Base-by-base conservation (phyloP, 23 tunicate genomes). In the Ascidia mentula region DNA sequence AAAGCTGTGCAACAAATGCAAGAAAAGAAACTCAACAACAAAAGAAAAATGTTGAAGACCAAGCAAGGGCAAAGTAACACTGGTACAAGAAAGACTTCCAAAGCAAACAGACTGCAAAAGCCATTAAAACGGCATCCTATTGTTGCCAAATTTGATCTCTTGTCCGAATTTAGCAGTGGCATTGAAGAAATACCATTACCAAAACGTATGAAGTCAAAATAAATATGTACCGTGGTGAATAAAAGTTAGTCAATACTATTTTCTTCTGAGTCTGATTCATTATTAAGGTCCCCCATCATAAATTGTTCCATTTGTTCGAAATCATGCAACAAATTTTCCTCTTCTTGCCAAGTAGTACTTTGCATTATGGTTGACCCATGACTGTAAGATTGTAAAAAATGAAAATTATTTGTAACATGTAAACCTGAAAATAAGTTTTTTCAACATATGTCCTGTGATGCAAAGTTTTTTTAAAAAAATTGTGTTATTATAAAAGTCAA, bases 111-210 rank as follows among this genome's bases (percentile, higher is more conserved):
- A n/a, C n/a, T n/a, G n/a, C n/a, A n/a, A n/a, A n/a, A n/a, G n/a
- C n/a, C n/a, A n/a, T 17, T 17, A 6, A 76, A 69, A 33, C 74
- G 83, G 13, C 83, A 80, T 65, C 82, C 83, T 38, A 74, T 86
- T 69, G 79, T 59, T 38, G 71, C 85, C 6, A 79, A 85, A 60
- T 61, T 82, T 32, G 89, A 90, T 42, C n/a, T 90, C 32, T 69
- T 85, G 82, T 90, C 96, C 15, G 96, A 90, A 46, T 90, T 85
- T 45, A 90, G 96, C 79, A 90, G 96, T 69, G 96, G 96, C 32
- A 53, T 53, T 26, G 65, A 53, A 28, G 65, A 28, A 53, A 9
- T 53, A 26, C 22, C 65, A 5, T 26, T 53, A 53, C 65, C 7
- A 28, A 53, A 53, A 53, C 22, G 24, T 26, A 53, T 53, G 65